A percentile compares a stretch with the other conserved stretches of the same genome.
phyloP scores from a whole-genome alignment of 1,140 invertebrate genomes.

The Caenorhabditis briggsae region DNA sequence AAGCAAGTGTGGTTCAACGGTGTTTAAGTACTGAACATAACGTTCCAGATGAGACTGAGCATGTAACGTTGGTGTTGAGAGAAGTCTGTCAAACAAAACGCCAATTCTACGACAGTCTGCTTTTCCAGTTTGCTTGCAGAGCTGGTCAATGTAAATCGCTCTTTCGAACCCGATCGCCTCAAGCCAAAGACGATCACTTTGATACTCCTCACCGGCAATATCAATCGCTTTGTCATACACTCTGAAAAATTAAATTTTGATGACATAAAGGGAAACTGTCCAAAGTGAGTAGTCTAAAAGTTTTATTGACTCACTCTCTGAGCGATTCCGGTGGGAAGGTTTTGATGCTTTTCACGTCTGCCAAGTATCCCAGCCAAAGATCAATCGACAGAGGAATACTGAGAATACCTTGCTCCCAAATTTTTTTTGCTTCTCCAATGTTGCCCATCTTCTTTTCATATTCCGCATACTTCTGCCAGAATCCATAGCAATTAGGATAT shows the following conservation, averaged over 20 bases:
- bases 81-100: constrained; percentile 33
- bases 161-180: constrained; percentile 52
- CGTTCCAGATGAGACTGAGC: constrained; percentile 46
- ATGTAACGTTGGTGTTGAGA: constrained; percentile 49
- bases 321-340: constrained; percentile 4
- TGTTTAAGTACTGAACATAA: constrained; percentile 50
- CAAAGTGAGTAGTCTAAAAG: neutral
- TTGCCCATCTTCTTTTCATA: constrained; percentile 28
- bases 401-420: constrained; percentile 51
- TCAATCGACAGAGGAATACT: constrained; percentile 57
- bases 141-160: constrained; percentile 11
- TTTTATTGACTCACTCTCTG: neutral
- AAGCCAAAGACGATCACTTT: constrained; percentile 59
- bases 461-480: constrained; percentile 62
- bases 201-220: constrained; percentile 49
- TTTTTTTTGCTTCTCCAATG: constrained; percentile 3
- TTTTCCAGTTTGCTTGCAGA: neutral
- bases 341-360: constrained; percentile 18
- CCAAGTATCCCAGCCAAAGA: constrained; percentile 57
- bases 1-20: constrained; percentile 49
- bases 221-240: constrained; percentile 50
- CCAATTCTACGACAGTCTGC: constrained; percentile 19
- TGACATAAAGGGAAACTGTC: no score
- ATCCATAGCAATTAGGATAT: constrained; percentile 61
- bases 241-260: constrained; percentile 26